These are phyloP conservation scores for Trichoplusia ni DNA, from an alignment of 1,140 invertebrate species.

Conservation along the genomic window DNA sequence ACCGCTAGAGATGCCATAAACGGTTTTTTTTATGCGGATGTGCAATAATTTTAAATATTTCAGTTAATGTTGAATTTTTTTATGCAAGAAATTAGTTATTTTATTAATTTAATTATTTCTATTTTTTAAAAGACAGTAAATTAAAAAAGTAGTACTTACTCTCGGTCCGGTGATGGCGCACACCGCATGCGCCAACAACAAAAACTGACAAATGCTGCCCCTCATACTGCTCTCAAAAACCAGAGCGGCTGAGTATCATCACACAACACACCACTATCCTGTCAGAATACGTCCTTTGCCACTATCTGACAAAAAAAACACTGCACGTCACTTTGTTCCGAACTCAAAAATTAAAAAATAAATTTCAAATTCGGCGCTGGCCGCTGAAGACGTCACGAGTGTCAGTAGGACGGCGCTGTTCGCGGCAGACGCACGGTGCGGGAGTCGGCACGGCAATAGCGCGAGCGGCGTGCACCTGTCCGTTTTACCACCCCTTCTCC, in stretches of 20 bases:
- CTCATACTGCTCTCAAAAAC: conserved; percentile 72
- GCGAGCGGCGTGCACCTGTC: conserved; percentile 52
- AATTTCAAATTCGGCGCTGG: not conserved
- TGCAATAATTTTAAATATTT: not conserved
- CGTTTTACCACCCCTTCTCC: conserved; percentile 79
- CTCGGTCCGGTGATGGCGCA: conserved; percentile 74
- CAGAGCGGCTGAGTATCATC: conserved; percentile 76
- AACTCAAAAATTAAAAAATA: conserved; percentile 6
- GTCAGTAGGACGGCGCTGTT: conserved; percentile 47
- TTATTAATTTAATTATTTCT: too few relatives aligned
- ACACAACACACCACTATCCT: conserved; percentile 61
- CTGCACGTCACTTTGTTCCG: conserved; percentile 28
- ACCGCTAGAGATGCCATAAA: conserved; percentile 4
- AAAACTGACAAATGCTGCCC: conserved; percentile 63
- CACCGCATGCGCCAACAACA: conserved; percentile 72
- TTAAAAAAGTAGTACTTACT: conserved; percentile 47
- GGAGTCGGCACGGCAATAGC: conserved; percentile 60
- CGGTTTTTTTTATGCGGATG: not conserved
- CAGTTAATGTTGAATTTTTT: too few relatives aligned
- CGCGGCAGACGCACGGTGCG: conserved; percentile 50
- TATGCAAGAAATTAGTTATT: too few relatives aligned
- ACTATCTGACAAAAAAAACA: conserved; percentile 32
- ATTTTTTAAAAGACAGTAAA: too few relatives aligned
- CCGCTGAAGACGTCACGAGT: conserved; percentile 32
- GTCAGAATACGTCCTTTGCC: conserved; percentile 31